Evolutionary conservation across 2,113 vertebrate species (phyloP).

Genomic region (Tauraco erythrolophus): DNA sequence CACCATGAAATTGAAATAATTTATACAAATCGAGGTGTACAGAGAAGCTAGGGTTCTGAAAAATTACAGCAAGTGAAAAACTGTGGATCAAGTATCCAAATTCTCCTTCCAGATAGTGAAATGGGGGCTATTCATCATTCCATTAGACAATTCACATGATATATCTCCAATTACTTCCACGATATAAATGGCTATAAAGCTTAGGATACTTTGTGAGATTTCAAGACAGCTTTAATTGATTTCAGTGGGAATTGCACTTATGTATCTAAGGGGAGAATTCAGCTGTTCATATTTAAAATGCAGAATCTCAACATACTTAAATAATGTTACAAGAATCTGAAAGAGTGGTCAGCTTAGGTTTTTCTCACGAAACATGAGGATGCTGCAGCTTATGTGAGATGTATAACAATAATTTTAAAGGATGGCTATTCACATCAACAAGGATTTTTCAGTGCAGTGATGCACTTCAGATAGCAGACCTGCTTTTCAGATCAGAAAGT

Average conservation of each 20-base stretch:
- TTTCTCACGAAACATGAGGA: neutral
- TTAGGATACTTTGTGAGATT: neutral
- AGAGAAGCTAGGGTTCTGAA: neutral
- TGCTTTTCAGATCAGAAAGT: neutral
- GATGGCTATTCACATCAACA: neutral
- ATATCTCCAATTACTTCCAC: slow-evolving; percentile 21
- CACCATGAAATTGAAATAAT: neutral
- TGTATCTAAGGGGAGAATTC: slow-evolving; percentile 18
- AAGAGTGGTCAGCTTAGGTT: neutral
- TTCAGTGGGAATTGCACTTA: slow-evolving; percentile 59
- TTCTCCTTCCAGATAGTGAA: neutral
- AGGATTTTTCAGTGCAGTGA: neutral
- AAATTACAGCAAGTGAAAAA: neutral
- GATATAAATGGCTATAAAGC: slow-evolving; percentile 1
- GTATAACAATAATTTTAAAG: neutral
- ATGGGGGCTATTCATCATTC: neutral
- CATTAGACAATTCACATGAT: neutral
- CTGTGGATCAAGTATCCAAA: neutral
- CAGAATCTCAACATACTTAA: neutral
- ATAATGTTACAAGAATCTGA: neutral
- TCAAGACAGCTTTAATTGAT: slow-evolving; percentile 56
- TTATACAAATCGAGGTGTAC: neutral
- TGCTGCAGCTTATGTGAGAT: neutral
- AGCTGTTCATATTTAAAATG: slow-evolving; percentile 23
- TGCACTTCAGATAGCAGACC: neutral